A percentile compares a stretch with the other conserved stretches of the same genome.
phyloP scores from a whole-genome alignment of 2,888 invertebrate species.

The Heliconius charithonia region DNA sequence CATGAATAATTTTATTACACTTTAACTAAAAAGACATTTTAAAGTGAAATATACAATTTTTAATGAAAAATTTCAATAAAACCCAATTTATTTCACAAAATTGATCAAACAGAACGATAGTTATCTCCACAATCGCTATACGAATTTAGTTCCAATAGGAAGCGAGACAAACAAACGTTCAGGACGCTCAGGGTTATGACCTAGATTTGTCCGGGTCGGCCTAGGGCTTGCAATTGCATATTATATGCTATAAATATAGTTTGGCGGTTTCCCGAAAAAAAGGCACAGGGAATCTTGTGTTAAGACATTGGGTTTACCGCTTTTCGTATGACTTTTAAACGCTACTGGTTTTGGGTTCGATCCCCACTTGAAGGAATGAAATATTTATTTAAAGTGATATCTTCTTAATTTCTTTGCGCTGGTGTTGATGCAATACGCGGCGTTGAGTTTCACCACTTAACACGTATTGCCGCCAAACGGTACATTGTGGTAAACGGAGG shows the following conservation, averaged over 20 bases:
- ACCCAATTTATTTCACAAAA: background rate
- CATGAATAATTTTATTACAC: too few species aligned
- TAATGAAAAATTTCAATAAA: background rate
- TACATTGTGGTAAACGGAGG: too few species aligned
- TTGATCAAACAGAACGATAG: background rate
- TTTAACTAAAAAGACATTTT: too few species aligned
- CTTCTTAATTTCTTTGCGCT: too few species aligned
- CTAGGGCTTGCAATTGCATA: conserved; percentile 23
- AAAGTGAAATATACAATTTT: too few species aligned
- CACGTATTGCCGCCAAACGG: too few species aligned
- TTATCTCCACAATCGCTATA: conserved; percentile 10
- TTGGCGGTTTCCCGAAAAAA: background rate
- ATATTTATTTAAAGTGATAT: too few species aligned
- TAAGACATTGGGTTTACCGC: background rate
- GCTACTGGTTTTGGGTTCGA: too few species aligned
- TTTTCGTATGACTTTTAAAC: background rate
- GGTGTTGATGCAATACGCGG: too few species aligned
- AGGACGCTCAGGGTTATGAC: conserved; percentile 32
- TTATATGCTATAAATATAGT: background rate
- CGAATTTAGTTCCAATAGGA: conserved; percentile 21
- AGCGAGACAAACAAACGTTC: conserved; percentile 21
- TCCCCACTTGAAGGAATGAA: too few species aligned
- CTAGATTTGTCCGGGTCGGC: conserved; percentile 28
- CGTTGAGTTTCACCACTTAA: too few species aligned
- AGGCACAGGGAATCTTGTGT: background rate